Conservation (phyloP, 2,888 invertebrate genomes). For the Mythimna lalbum region DNA sequence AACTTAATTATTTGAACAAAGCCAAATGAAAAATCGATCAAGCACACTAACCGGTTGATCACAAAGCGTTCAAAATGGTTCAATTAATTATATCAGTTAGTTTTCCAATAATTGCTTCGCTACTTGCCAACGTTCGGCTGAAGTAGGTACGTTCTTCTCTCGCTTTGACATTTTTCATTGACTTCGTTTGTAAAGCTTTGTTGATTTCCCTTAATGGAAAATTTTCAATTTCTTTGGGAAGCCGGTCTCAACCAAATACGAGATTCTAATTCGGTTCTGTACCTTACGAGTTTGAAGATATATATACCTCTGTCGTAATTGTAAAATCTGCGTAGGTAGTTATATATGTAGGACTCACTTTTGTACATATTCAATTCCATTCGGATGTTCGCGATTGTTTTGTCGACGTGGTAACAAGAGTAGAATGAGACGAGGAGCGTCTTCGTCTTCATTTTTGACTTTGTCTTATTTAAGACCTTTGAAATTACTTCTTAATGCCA, state of each 20-base stretch:
- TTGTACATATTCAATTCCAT: slow-evolving; percentile 20
- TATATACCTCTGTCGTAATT: slow-evolving; percentile 51
- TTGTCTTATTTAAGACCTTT: slow-evolving; percentile 57
- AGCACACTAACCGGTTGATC: slow-evolving; percentile 59
- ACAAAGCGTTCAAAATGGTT: slow-evolving; percentile 69
- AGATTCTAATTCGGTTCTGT: slow-evolving; percentile 56
- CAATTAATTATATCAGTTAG: slow-evolving; percentile 79
- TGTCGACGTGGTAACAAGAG: slow-evolving; percentile 10
- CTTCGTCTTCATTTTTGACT: slow-evolving; percentile 36
- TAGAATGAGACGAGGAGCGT: slow-evolving; percentile 11
- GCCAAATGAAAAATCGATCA: slow-evolving; percentile 60
- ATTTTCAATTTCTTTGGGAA: slow-evolving; percentile 67
- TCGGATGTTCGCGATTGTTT: slow-evolving; percentile 34
- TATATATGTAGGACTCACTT: slow-evolving; percentile 2
- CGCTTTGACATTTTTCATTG: slow-evolving; percentile 68
- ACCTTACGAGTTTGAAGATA: slow-evolving; percentile 37
- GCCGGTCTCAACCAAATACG: slow-evolving; percentile 50
- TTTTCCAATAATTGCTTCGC: slow-evolving; percentile 80
- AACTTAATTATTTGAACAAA: slow-evolving; percentile 46
- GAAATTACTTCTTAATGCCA: slow-evolving; percentile 66
- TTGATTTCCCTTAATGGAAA: slow-evolving; percentile 72
- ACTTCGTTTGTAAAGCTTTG: slow-evolving; percentile 68
- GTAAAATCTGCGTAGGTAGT: slow-evolving; percentile 25
- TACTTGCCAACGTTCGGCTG: slow-evolving; percentile 69
- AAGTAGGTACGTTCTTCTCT: slow-evolving; percentile 44